These are phyloP conservation scores for Drosophila tani DNA, from an alignment of 1,140 invertebrate genomes.

Conservation along the genomic window DNA sequence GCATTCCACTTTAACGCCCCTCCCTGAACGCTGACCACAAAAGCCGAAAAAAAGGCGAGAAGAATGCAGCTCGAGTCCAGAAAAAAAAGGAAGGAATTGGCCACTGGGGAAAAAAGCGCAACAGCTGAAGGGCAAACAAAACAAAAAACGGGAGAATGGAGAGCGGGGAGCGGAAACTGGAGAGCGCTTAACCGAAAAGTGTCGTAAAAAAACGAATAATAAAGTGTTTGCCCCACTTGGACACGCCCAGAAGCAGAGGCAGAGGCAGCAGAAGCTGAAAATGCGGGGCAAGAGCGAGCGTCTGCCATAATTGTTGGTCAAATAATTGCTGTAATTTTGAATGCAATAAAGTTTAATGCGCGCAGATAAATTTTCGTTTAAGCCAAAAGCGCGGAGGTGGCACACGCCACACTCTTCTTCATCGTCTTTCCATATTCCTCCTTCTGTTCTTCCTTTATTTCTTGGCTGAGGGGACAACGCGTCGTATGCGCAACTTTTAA, in stretches of 20 bases:
- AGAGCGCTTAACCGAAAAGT: slow-evolving; percentile 60
- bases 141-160: not conserved
- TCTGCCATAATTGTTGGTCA: slow-evolving; percentile 72
- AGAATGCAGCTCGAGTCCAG: slow-evolving; percentile 35
- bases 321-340: slow-evolving; percentile 81
- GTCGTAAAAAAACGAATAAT: slow-evolving; percentile 75
- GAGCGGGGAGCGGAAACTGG: slow-evolving; percentile 14
- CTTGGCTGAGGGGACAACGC: slow-evolving; percentile 28
- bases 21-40: slow-evolving; percentile 49
- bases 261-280: not conserved
- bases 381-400: slow-evolving; percentile 58
- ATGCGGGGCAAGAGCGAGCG: slow-evolving; percentile 13
- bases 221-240: slow-evolving; percentile 56
- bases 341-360: slow-evolving; percentile 77
- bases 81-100: slow-evolving; percentile 37
- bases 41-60: slow-evolving; percentile 43
- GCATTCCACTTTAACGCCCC: slow-evolving; percentile 50
- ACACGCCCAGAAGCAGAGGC: slow-evolving; percentile 22
- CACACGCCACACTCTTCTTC: slow-evolving; percentile 30
- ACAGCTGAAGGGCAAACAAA: slow-evolving; percentile 65
- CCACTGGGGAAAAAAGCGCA: slow-evolving; percentile 62
- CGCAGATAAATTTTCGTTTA: slow-evolving; percentile 80
- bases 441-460: not conserved
- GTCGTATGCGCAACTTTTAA: slow-evolving; percentile 78
- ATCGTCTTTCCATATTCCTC: not conserved